Conservation (phyloP, 2,888 invertebrate genomes). For the Brachyptera putata region DNA sequence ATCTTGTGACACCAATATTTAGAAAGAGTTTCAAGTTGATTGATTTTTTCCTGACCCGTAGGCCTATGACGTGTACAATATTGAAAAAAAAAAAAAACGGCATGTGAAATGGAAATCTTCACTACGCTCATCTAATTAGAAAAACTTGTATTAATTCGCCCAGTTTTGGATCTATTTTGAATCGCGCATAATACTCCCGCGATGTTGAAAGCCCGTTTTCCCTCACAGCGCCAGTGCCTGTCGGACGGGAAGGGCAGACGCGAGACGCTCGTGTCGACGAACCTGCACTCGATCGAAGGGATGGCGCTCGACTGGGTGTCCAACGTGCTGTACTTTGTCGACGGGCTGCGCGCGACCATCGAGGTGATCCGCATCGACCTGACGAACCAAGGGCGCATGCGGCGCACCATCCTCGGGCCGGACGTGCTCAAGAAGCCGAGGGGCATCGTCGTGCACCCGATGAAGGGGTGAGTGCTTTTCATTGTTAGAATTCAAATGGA, state of each 20-base stretch:
- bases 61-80: no score
- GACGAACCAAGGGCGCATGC: constrained; percentile 62
- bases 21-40: no score
- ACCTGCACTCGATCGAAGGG: constrained; percentile 77
- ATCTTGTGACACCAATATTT: no score
- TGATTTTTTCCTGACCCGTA: no score
- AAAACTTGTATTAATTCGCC: no score
- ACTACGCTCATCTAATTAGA: no score
- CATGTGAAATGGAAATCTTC: no score
- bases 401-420: constrained; percentile 68
- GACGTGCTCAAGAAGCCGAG: constrained; percentile 66
- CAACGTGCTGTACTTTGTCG: constrained; percentile 81
- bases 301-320: constrained; percentile 89
- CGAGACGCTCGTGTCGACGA: constrained; percentile 68
- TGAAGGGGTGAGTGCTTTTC: constrained; percentile 59
- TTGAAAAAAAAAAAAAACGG: no score
- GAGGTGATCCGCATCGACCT: constrained; percentile 71
- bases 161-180: no score
- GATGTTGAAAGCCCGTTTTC: no score
- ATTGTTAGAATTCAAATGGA: no score
- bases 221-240: constrained; percentile 60
- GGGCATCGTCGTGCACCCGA: constrained; percentile 80
- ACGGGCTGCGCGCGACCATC: constrained; percentile 72
- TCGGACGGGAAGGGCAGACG: constrained; percentile 57
- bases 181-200: no score